Base-by-base conservation (phyloP, 2,797 vertebrate species). In the Cygnus olor region DNA sequence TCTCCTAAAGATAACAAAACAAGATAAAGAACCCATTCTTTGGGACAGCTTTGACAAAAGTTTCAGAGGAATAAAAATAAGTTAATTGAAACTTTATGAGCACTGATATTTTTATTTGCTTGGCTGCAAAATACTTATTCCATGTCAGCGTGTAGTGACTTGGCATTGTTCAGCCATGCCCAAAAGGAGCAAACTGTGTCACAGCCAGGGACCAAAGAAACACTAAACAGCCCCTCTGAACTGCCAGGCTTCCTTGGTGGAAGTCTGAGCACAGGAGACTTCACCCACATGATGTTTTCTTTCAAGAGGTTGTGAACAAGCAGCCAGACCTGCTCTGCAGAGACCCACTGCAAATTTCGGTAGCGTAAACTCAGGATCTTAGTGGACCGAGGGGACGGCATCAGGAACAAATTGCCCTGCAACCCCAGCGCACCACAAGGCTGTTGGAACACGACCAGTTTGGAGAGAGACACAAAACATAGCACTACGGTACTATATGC, bases 1-100 rank as follows among this genome's bases (percentile, higher is more conserved):
- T 85, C 89, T 93, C 69, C 53, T 54, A 51, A 84, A 73, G 91
- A 79, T 89, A 94, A 82, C 78, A 71, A 89, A 91, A 82, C 44
- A 71, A 92, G 81, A 85, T 51, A 87, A 84, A 61, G 51, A 68
- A 80, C 51, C 22, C 10, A 15, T 69, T 91, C 36, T 85, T 89
- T 74, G 81, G 65, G 45, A n/a, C 36, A 60, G 45, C 51, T 96
- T 84, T 63, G 28, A 51, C 45, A 60, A 47, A 90, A 86, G 42
- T 64, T 80, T 40, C 80, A 81, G 61, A 66, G 54, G 54, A 53
- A 34, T 40, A 27, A 76, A 90, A 90, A 18, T 20, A 3, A 56
- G 11, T 44, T 42, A 44, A 16, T 18, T 42, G 51, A 85, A 81
- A 73, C 10, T 28, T 54, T 6, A 30, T 44, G 32, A 78, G 34